phyloP scores from a whole-genome alignment of 2,888 invertebrate species.

The Bimastos eiseni region DNA sequence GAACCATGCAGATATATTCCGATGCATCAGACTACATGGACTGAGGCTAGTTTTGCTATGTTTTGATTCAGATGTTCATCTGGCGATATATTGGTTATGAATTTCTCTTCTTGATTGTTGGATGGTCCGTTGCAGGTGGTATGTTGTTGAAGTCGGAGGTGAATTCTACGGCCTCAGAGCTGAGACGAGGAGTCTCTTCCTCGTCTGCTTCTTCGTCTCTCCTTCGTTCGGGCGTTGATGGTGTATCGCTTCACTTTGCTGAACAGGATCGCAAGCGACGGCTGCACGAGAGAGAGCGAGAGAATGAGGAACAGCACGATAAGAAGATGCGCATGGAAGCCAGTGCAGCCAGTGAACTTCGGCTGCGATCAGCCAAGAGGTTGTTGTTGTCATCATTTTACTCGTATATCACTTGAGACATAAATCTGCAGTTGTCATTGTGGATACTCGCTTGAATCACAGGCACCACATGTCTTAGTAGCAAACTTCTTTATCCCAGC shows the following conservation, averaged over 20 bases:
- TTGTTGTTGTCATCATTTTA: not conserved
- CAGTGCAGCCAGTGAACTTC: slow-evolving; percentile 1
- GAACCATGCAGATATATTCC: not conserved
- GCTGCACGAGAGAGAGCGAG: slow-evolving; percentile 13
- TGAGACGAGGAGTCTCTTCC: not conserved
- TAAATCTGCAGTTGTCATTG: not conserved
- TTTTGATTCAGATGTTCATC: not conserved
- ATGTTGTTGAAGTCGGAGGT: not conserved
- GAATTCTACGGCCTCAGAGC: not conserved
- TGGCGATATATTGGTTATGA: not conserved
- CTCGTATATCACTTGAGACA: not conserved
- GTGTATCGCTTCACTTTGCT: not conserved
- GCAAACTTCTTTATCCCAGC: no score
- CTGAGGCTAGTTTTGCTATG: not conserved
- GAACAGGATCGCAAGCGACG: slow-evolving; percentile 19
- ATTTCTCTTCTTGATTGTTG: not conserved
- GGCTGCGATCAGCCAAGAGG: not conserved
- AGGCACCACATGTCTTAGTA: no score
- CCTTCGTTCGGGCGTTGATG: not conserved
- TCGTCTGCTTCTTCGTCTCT: not conserved
- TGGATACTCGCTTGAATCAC: no score
- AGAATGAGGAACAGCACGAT: not conserved
- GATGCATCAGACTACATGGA: no score
- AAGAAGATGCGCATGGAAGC: slow-evolving; percentile 13
- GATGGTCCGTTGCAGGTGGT: not conserved